A percentile compares a stretch with the other conserved stretches of the same genome.
These are phyloP conservation scores for Urocynchramus pylzowi DNA, from an alignment of 2,113 vertebrate genomes.

Conservation along the genomic window DNA sequence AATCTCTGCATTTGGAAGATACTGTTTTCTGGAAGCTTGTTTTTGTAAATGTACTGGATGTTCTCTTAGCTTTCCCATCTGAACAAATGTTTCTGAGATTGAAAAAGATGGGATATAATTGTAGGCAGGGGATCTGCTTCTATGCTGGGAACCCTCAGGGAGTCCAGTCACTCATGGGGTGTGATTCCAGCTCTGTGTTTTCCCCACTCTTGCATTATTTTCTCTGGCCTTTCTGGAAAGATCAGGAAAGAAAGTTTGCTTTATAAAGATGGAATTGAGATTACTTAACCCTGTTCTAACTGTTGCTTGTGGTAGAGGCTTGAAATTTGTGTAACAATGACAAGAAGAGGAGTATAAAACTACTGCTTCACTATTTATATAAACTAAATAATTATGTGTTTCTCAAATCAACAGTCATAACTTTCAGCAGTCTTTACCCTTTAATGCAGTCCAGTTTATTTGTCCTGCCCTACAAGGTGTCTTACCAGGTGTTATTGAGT, in stretches of 20 bases:
- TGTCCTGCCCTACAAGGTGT: neutral
- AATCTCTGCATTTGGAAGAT: neutral
- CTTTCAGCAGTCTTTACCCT: neutral
- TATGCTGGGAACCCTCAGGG: rapidly evolving
- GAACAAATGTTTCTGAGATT: neutral
- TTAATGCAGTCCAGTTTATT: neutral
- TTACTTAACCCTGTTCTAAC: neutral
- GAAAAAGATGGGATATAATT: neutral
- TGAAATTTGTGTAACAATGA: neutral
- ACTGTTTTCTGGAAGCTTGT: neutral
- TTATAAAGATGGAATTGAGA: neutral
- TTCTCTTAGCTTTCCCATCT: neutral
- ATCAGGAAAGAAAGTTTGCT: neutral
- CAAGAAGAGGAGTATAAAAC: neutral
- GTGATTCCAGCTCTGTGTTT: neutral
- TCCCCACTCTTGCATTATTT: neutral
- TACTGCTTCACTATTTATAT: neutral
- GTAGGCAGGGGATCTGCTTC: neutral
- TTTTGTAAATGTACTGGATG: neutral
- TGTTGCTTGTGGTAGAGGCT: neutral
- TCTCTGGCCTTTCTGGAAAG: neutral
- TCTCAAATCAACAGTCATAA: neutral
- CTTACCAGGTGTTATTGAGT: neutral
- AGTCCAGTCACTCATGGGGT: rapidly evolving
- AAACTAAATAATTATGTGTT: neutral